Evolutionary conservation across 2,888 invertebrate genomes (phyloP).

Genomic region (Oasisia sp.): DNA sequence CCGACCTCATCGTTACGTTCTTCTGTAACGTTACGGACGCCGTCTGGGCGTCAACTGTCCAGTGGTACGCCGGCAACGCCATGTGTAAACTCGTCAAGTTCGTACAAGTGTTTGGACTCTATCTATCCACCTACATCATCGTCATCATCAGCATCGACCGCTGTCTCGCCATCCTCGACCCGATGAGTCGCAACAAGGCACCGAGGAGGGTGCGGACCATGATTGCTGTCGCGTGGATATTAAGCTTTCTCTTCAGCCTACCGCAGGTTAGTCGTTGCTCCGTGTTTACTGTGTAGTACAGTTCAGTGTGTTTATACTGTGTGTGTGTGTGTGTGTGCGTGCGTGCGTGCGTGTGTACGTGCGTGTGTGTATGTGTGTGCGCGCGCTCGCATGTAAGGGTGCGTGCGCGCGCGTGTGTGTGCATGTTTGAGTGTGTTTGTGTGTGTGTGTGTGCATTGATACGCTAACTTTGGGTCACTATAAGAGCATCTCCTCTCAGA

Average conservation of each 20-base stretch:
- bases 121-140: slow-evolving; percentile 83
- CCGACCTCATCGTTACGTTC: slow-evolving; percentile 82
- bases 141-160: slow-evolving; percentile 85
- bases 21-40: slow-evolving; percentile 86
- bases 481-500: background rate
- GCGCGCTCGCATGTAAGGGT: too few species aligned
- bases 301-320: background rate
- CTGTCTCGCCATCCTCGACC: slow-evolving; percentile 81
- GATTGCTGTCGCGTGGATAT: slow-evolving; percentile 77
- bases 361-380: too few species aligned
- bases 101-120: slow-evolving; percentile 80
- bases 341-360: too few species aligned
- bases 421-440: too few species aligned
- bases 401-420: too few species aligned
- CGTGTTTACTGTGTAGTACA: background rate
- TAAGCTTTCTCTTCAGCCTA: slow-evolving; percentile 79
- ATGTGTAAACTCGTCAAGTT: slow-evolving; percentile 85
- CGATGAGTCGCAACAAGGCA: slow-evolving; percentile 70
- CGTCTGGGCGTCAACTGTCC: slow-evolving; percentile 82
- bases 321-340: too few species aligned
- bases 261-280: slow-evolving; percentile 81
- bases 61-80: slow-evolving; percentile 82
- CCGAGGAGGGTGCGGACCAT: slow-evolving; percentile 72
- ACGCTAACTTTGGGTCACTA: background rate
- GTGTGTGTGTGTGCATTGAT: background rate